Evolutionary conservation across 2,113 vertebrate species (phyloP), one percentile per base, ranked within the genome.

Genomic region (Spheniscus mendiculus): DNA sequence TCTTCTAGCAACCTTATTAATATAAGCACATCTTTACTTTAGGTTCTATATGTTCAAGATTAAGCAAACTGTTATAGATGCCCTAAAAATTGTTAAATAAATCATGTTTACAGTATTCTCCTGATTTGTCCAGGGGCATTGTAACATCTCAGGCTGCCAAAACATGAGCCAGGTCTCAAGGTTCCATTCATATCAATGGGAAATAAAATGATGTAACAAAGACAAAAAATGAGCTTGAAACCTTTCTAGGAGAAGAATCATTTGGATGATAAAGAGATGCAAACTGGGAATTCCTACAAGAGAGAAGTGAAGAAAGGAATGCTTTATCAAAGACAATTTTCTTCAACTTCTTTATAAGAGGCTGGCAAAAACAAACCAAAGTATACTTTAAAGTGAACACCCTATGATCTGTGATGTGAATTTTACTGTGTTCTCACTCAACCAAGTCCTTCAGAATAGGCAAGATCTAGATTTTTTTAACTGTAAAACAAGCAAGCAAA

Each of bases 131-230:
- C 77, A 74, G 30, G 67, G 42, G 91, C 69, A 59, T 30, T 70
- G 26, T 47, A 83, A 59, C 18, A 53, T 53, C 55, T 88, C 27
- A 78, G 26, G 11, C 89, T 93, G 70, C 26, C 65, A 91, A 91
- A 93, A 87, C 47, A 82, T 15, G 11, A 83, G 32, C 42, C 47
- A 87, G 25, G 27, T 88, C 67, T 95, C 87, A 69, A 93, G 44
- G 56, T 89, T 82, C 83, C 44, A 34, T 87, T 94, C 30, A 65
- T 79, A 87, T 53, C 63, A 96, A 76, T 19, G 23, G 23, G 22
- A 96, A 92, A 89, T 79, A 92, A 92, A 89, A 82, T 7, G 40
- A 81, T 83, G 80, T 83, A 93, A 85, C 26, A 87, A 95, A 84
- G 38, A 71, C 50, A 78, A 92, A 93, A 93, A 66, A 87, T 15